These are phyloP conservation scores for Ondatra zibethicus DNA, from an alignment of 2,113 vertebrate species.

Conservation along the genomic window DNA sequence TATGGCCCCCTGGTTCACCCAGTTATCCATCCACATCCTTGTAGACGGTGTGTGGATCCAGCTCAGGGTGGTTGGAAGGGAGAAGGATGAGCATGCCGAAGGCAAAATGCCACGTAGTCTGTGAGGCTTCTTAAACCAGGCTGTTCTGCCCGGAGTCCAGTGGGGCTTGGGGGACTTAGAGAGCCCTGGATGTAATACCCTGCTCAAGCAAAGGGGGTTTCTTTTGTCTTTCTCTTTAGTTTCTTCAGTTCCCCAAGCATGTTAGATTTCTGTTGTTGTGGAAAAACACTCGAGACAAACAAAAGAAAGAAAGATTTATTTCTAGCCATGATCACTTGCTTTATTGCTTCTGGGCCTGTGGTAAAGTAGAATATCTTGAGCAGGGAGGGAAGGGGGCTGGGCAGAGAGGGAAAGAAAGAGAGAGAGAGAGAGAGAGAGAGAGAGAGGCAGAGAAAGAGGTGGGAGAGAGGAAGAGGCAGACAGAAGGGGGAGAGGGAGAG, in stretches of 20 bases:
- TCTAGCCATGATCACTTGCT: neutral
- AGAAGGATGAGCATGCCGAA: neutral
- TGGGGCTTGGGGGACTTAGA: neutral
- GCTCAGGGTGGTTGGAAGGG: neutral
- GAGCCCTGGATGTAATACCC: neutral
- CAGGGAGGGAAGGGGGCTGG: neutral
- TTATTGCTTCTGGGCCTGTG: neutral
- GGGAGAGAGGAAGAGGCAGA: neutral
- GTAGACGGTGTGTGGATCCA: neutral
- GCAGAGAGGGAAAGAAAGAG: neutral
- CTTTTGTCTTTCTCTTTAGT: neutral
- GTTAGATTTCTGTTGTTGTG: neutral
- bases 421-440: neutral
- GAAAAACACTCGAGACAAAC: neutral
- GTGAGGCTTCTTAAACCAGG: neutral
- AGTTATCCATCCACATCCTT: neutral
- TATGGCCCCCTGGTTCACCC: too few species aligned
- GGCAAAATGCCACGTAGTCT: neutral
- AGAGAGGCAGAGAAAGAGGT: neutral
- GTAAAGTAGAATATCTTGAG: neutral
- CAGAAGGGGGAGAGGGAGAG: neutral
- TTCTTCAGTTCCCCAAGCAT: neutral
- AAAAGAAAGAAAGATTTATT: neutral
- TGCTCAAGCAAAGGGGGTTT: neutral
- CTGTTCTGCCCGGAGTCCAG: neutral